phyloP scores from a whole-genome alignment of 2,797 vertebrate species.

The Avahi laniger region DNA sequence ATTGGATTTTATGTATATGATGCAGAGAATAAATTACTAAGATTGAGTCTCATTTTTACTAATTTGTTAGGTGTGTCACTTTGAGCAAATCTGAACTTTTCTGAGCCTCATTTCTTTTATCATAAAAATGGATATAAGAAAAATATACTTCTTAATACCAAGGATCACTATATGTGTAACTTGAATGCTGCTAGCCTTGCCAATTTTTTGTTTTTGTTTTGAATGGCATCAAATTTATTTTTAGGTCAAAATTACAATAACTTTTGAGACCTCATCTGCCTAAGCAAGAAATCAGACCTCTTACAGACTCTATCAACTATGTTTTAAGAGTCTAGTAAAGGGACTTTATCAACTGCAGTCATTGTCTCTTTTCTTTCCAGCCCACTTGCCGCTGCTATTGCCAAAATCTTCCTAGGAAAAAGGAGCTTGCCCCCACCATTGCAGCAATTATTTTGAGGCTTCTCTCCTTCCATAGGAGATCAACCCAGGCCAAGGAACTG shows the following conservation, averaged over 20 bases:
- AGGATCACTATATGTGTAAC: background rate
- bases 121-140: slow-evolving; percentile 25
- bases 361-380: background rate
- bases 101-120: slow-evolving; percentile 6
- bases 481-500: background rate
- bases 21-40: slow-evolving; percentile 5
- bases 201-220: background rate
- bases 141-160: background rate
- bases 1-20: background rate
- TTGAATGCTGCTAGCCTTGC: background rate
- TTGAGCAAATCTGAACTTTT: slow-evolving; percentile 37
- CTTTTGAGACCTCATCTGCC: background rate
- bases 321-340: background rate
- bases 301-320: background rate
- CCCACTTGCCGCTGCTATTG: background rate
- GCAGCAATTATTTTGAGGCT: background rate
- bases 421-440: accelerated
- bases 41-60: background rate
- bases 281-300: background rate
- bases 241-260: slow-evolving; percentile 25
- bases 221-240: slow-evolving; percentile 34
- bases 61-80: background rate
- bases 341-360: background rate
- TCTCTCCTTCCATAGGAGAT: background rate
- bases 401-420: background rate